Conservation (phyloP, 2,113 vertebrate genomes). For the Zosterops borbonicus region DNA sequence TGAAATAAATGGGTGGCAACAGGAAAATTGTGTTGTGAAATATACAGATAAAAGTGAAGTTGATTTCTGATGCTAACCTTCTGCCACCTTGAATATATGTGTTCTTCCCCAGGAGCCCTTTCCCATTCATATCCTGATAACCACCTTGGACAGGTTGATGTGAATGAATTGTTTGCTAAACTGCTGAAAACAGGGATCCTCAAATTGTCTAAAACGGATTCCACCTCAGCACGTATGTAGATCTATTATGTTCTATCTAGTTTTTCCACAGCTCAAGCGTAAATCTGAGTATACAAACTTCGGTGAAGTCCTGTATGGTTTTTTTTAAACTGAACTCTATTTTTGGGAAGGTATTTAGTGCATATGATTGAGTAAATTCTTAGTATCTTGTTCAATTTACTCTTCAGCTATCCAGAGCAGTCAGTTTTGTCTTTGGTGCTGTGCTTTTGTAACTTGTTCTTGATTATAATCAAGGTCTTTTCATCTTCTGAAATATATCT, state of each 20-base stretch:
- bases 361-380: neutral
- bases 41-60: neutral
- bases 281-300: neutral
- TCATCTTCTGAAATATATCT: neutral
- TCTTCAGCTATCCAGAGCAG: neutral
- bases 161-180: conserved; percentile 93
- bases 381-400: neutral
- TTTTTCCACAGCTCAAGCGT: neutral
- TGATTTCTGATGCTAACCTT: neutral
- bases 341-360: neutral
- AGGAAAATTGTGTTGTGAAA: neutral
- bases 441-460: neutral
- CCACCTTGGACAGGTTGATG: conserved; percentile 94
- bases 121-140: conserved; percentile 85
- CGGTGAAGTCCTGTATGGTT: neutral
- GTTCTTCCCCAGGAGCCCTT: conserved; percentile 52
- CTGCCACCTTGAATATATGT: neutral
- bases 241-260: neutral
- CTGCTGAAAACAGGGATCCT: conserved; percentile 93
- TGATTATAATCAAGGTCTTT: neutral
- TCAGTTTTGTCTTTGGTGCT: neutral
- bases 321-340: neutral
- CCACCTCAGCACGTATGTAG: conserved; percentile 70
- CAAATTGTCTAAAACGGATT: conserved; percentile 80
- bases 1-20: neutral